Percentiles rank a stretch among this genome's conserved stretches.
phyloP scores from a whole-genome alignment of 1,140 invertebrate species.

The Bombus haemorrhoidalis region DNA sequence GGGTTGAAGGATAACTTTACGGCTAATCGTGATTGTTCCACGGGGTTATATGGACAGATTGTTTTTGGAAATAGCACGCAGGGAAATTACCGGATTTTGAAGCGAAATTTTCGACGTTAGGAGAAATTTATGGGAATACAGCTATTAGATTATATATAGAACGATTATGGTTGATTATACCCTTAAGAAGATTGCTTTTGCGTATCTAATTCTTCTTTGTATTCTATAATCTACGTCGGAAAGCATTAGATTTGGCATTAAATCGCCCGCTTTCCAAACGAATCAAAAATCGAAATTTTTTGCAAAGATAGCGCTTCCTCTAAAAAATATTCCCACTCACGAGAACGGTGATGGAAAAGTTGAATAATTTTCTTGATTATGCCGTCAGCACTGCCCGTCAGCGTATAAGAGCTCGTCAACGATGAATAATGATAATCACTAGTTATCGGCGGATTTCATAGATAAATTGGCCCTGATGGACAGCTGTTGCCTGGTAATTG shows the following conservation, averaged over 20 bases:
- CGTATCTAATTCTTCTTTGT: no score
- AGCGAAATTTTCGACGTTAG: background rate
- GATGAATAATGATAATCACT: slow-evolving; percentile 58
- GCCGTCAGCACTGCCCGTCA: background rate
- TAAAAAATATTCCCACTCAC: background rate
- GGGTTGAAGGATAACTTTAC: background rate
- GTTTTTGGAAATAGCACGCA: background rate
- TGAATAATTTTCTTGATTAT: slow-evolving; percentile 47
- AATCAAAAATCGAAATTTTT: background rate
- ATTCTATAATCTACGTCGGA: no score
- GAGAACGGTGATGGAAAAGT: background rate
- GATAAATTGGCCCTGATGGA: slow-evolving; percentile 56
- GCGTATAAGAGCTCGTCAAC: slow-evolving; percentile 44
- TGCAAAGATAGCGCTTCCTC: background rate
- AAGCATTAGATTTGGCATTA: no score
- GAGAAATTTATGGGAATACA: background rate
- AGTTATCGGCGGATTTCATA: slow-evolving; percentile 54
- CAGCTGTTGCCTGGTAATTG: slow-evolving; percentile 55
- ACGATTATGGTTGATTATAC: no score
- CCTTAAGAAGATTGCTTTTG: no score
- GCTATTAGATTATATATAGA: no score
- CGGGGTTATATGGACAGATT: background rate
- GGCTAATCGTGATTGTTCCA: background rate
- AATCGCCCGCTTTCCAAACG: background rate
- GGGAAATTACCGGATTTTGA: background rate